These are phyloP conservation scores for Zaprionus vittiger DNA, from an alignment of 1,140 invertebrate species.

Conservation along the genomic window DNA sequence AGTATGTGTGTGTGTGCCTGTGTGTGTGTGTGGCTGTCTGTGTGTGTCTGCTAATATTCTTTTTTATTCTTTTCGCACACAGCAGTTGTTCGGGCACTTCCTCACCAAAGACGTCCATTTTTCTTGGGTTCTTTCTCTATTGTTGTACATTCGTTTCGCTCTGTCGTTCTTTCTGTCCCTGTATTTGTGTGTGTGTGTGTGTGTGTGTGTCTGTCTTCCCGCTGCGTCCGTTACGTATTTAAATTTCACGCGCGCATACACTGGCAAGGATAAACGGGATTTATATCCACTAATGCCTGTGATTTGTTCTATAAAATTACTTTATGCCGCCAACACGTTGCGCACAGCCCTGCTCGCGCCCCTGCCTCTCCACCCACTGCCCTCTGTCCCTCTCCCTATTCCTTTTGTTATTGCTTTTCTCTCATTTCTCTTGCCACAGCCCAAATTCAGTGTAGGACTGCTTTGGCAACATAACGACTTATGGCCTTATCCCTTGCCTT, in stretches of 20 bases:
- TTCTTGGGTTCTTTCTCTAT: conserved; percentile 52
- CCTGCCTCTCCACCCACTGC: not conserved
- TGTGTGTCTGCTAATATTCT: conserved; percentile 14
- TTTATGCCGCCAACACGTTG: conserved; percentile 75
- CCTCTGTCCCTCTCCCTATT: conserved; percentile 5
- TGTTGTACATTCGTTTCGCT: conserved; percentile 47
- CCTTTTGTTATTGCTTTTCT: conserved; percentile 41
- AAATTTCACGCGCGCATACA: conserved; percentile 80
- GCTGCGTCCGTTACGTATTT: conserved; percentile 60
- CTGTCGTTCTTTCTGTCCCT: not conserved
- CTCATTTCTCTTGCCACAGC: conserved; percentile 19
- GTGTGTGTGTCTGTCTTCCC: not conserved
- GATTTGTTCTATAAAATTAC: conserved; percentile 83
- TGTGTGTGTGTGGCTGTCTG: not conserved
- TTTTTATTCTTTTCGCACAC: conserved; percentile 52
- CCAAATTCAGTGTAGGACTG: conserved; percentile 61
- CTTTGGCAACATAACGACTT: conserved; percentile 64
- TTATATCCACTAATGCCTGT: conserved; percentile 81
- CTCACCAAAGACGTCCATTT: conserved; percentile 61
- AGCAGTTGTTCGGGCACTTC: conserved; percentile 47
- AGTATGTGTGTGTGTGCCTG: conserved; percentile 12
- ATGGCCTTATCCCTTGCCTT: conserved; percentile 67
- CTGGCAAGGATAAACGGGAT: conserved; percentile 80
- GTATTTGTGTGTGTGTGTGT: not conserved
- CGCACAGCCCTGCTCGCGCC: conserved; percentile 28